phyloP scores from a whole-genome alignment of 2,113 vertebrate species.

The Apaloderma vittatum region DNA sequence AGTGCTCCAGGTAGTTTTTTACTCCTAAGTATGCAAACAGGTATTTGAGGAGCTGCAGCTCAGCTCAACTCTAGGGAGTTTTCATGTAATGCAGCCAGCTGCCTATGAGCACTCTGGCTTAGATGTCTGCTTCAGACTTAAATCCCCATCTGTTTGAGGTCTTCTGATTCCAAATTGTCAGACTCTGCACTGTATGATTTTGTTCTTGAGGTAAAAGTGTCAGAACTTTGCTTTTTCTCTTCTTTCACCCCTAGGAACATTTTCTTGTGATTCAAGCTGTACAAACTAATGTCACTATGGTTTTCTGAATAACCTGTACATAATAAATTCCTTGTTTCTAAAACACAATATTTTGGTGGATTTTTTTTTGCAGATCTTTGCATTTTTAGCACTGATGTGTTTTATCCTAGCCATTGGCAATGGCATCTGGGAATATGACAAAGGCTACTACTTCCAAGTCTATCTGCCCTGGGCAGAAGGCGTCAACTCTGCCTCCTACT shows the following conservation, averaged over 20 bases:
- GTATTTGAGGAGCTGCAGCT: not conserved
- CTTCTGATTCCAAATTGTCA: not conserved
- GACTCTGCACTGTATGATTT: not conserved
- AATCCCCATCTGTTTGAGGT: not conserved
- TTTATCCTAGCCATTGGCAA: constrained; percentile 88
- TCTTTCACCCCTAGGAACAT: not conserved
- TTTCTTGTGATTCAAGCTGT: not conserved
- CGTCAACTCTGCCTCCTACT: constrained; percentile 75
- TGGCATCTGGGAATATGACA: constrained; percentile 86
- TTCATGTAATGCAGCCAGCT: not conserved
- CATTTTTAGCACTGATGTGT: constrained; percentile 88
- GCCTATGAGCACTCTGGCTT: not conserved
- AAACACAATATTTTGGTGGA: not conserved
- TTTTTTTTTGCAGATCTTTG: constrained; percentile 86
- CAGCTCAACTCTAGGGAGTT: not conserved
- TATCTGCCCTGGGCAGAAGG: constrained; percentile 86
- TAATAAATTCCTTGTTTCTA: not conserved
- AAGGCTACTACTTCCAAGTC: constrained; percentile 84
- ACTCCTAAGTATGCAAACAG: not conserved
- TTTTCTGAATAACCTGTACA: not conserved
- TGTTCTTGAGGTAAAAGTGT: not conserved
- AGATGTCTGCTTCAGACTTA: not conserved
- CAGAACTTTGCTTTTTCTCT: not conserved
- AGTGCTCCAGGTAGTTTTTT: not conserved
- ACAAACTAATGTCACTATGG: not conserved